These are phyloP conservation scores for Chironomus riparius DNA, from an alignment of 2,888 invertebrate genomes.

Conservation along the genomic window DNA sequence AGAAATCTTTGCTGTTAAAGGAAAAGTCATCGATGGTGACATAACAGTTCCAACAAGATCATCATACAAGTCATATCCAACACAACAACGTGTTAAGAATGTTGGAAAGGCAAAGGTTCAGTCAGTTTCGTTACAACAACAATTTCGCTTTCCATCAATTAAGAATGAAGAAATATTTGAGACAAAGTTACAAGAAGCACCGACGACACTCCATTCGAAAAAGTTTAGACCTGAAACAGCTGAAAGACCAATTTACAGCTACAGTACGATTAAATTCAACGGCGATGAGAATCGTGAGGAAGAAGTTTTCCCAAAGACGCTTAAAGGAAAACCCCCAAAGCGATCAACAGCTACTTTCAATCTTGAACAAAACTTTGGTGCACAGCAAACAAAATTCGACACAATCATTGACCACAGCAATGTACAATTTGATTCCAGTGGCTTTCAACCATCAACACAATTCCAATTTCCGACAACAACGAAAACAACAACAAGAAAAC, in stretches of 20 bases:
- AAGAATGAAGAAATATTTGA: conserved; percentile 21
- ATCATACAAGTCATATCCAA: neutral
- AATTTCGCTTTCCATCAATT: conserved; percentile 11
- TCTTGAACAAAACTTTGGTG: conserved; percentile 8
- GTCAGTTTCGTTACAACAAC: neutral
- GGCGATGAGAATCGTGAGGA: neutral
- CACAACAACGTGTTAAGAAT: neutral
- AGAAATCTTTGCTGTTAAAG: conserved; percentile 20
- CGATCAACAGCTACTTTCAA: conserved; percentile 4
- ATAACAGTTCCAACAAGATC: neutral
- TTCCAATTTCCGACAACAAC: conserved; percentile 34
- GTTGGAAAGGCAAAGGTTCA: neutral
- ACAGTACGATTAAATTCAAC: conserved; percentile 18
- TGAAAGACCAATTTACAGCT: neutral
- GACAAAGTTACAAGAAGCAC: conserved; percentile 16
- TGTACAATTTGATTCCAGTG: neutral
- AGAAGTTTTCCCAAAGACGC: neutral
- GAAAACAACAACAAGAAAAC: neutral
- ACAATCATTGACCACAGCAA: neutral
- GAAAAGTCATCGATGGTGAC: conserved; percentile 13
- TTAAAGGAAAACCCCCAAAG: conserved; percentile 6
- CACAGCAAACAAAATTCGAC: conserved; percentile 10
- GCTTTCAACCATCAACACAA: conserved; percentile 37
- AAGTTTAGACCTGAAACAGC: neutral
- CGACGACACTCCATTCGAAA: neutral